Conservation (phyloP, 2,797 vertebrate species). For the Pagetopsis macropterus region DNA sequence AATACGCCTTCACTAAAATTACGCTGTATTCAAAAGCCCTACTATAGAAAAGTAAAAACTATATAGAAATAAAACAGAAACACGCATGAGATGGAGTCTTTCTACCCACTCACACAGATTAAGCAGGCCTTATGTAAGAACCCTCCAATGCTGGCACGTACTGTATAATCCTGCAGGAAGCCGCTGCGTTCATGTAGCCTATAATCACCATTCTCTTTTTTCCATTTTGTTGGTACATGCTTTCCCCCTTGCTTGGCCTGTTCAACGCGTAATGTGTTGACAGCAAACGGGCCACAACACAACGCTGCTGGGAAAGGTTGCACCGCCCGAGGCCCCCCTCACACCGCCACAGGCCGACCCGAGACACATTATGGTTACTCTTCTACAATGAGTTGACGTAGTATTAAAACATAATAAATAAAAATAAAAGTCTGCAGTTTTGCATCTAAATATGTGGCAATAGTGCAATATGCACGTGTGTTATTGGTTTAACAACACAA, state of each 20-base stretch:
- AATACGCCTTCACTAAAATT: neutral
- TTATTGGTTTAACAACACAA: constrained; percentile 20
- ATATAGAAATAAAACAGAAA: constrained; percentile 18
- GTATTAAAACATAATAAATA: no score
- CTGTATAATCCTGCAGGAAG: constrained; percentile 72
- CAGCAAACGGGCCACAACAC: neutral
- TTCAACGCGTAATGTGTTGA: constrained; percentile 50
- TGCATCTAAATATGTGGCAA: neutral
- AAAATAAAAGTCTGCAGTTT: neutral
- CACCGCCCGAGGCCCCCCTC: constrained; percentile 50
- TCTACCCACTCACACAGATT: constrained; percentile 62
- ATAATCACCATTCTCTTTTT: constrained; percentile 60
- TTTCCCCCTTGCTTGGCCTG: constrained; percentile 25
- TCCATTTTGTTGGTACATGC: constrained; percentile 11
- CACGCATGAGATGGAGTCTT: constrained; percentile 34
- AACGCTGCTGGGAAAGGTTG: constrained; percentile 16
- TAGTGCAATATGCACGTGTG: constrained; percentile 38
- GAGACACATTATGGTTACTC: constrained; percentile 10
- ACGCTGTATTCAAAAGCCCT: neutral
- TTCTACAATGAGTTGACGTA: neutral
- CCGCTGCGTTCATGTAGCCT: constrained; percentile 40
- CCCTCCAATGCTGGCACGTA: constrained; percentile 31
- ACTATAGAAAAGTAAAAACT: constrained; percentile 11
- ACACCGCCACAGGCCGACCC: constrained; percentile 33
- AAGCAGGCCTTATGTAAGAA: constrained; percentile 72